Evolutionary conservation across 2,888 invertebrate genomes (phyloP).

Genomic region (Strigamia maritima): DNA sequence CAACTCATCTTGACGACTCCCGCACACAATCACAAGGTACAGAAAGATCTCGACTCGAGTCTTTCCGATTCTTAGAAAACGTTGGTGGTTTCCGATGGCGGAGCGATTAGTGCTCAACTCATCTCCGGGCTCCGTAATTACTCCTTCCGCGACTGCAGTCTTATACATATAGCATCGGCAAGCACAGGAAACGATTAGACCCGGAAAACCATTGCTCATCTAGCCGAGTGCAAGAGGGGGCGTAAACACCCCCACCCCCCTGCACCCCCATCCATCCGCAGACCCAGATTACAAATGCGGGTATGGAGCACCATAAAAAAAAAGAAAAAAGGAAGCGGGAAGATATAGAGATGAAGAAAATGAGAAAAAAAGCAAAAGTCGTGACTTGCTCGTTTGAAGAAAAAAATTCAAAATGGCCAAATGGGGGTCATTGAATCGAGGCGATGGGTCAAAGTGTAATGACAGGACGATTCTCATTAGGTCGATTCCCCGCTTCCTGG

Average conservation of each 20-base stretch:
- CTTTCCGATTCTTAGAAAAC: neutral
- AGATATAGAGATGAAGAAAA: neutral
- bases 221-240: neutral
- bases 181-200: neutral
- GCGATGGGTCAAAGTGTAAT: neutral
- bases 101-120: neutral
- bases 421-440: neutral
- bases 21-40: neutral
- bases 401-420: neutral
- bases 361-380: neutral
- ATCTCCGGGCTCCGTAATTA: neutral
- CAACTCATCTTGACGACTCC: too few species aligned
- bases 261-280: neutral
- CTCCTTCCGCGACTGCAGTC: neutral
- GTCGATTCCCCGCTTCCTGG: conserved; percentile 4
- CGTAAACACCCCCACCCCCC: neutral
- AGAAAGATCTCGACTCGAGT: neutral
- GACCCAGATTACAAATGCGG: neutral
- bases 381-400: neutral
- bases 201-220: conserved; percentile 4
- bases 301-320: neutral
- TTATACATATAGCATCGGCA: neutral
- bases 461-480: conserved; percentile 4
- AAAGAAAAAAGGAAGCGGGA: neutral
- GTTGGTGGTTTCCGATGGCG: neutral